Percentiles rank a stretch among this genome's conserved stretches.
phyloP scores from a whole-genome alignment of 2,797 vertebrate species.

The Spheniscus humboldti region DNA sequence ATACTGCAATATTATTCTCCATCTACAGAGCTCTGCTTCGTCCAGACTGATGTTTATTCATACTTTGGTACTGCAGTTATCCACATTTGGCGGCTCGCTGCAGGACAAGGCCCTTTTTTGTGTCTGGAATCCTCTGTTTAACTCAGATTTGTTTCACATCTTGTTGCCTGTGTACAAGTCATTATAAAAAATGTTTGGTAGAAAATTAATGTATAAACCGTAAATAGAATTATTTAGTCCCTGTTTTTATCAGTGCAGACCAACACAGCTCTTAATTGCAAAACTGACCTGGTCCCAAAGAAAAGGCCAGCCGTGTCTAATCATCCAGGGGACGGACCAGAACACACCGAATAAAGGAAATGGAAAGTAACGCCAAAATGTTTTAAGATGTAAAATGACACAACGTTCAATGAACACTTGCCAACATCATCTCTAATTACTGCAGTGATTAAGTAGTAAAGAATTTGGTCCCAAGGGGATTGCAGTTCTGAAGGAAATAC shows the following conservation, averaged over 20 bases:
- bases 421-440: conserved; percentile 69
- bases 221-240: not conserved
- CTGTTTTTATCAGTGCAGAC: conserved; percentile 10
- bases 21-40: not conserved
- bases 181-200: not conserved
- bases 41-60: not conserved
- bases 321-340: not conserved
- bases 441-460: conserved; percentile 65
- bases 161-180: not conserved
- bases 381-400: conserved; percentile 50
- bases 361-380: conserved; percentile 8
- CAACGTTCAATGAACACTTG: conserved; percentile 39
- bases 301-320: conserved; percentile 43
- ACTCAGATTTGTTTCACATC: not conserved
- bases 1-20: not conserved
- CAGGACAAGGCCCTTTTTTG: not conserved
- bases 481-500: conserved; percentile 63
- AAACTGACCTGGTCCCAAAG: conserved; percentile 21
- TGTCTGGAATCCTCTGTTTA: not conserved
- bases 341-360: not conserved
- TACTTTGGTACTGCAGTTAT: not conserved
- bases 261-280: conserved; percentile 45
- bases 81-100: not conserved
- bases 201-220: not conserved
- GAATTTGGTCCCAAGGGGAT: conserved; percentile 55